phyloP scores from a whole-genome alignment of 2,113 vertebrate species.

The Lucifuga dentata region DNA sequence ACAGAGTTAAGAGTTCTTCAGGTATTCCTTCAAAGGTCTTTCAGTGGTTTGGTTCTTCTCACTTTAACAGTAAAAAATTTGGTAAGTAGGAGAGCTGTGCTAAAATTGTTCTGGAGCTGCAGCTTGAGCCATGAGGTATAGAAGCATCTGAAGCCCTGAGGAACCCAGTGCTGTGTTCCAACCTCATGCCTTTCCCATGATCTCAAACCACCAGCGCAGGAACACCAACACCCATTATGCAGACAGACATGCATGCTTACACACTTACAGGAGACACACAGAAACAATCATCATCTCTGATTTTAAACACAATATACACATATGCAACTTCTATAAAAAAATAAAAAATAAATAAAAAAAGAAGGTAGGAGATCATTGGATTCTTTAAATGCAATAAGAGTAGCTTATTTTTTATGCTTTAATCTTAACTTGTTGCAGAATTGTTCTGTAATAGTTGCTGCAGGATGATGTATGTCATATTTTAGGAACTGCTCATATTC shows the following conservation, averaged over 20 bases:
- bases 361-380: too few species aligned
- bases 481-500: not conserved
- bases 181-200: slow-evolving; percentile 77
- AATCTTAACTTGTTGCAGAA: not conserved
- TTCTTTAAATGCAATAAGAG: not conserved
- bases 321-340: too few species aligned
- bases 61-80: slow-evolving; percentile 28
- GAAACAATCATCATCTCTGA: slow-evolving; percentile 16
- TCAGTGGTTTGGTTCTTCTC: slow-evolving; percentile 6
- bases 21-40: slow-evolving; percentile 52
- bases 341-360: too few species aligned
- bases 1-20: slow-evolving; percentile 53
- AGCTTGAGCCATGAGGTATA: slow-evolving; percentile 65
- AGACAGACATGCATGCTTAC: slow-evolving; percentile 49
- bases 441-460: not conserved
- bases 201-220: slow-evolving; percentile 71
- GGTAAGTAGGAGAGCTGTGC: slow-evolving; percentile 48
- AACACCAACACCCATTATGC: slow-evolving; percentile 63
- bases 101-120: slow-evolving; percentile 57
- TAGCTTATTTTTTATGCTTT: not conserved
- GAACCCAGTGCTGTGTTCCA: slow-evolving; percentile 55
- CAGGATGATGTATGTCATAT: not conserved
- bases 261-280: slow-evolving; percentile 29
- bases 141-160: slow-evolving; percentile 72
- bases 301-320: not conserved